Evolutionary conservation across 2,113 vertebrate species (phyloP), one percentile per base, ranked within the genome.

Genomic region (Guaruba guarouba): DNA sequence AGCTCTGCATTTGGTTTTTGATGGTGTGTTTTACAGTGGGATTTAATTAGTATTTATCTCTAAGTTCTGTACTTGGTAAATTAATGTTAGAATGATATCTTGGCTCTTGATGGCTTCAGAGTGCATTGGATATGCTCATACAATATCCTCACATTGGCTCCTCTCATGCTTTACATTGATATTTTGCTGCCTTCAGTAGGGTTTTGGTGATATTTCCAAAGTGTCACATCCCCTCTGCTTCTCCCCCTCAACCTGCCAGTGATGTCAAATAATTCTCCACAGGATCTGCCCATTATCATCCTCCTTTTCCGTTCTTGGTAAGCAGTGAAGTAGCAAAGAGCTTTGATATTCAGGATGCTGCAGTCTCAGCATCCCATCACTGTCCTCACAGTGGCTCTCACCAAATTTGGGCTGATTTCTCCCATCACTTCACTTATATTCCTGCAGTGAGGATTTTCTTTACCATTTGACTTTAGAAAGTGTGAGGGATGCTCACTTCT

Each of bases 401-500:
- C 29, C 19, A 33, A 54, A 61, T 67, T 39, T 55, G 48, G 23
- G 18, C 14, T 44, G 35, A 31, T 25, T 67, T 49, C 35, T 51
- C 35, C 10, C 12, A 15, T 31, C 12, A 0, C 31, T 82, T 82
- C 35, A 23, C 19, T 71, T 68, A n/a, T 27, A 9, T 29, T 41
- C 14, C 14, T 3, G 6, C 1, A 1, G 15, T 6, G 25, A 66
- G 19, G 18, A 33, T 86, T 61, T 57, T 43, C 52, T 68, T 69
- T 70, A 15, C 46, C 15, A 9, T 37, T 37, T 13, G 9, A 11
- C 15, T 51, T 41, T 17, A 54, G 44, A 43, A 74, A 48, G 39
- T 2, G 4, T 24, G 13, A 67, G 14, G 23, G 13, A 16, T 1
- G 0, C n/a, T 67, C 6, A 5, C 9, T n/a, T 41, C 46, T 54